These are phyloP conservation scores for Bombus turneri DNA, from an alignment of 1,140 invertebrate species.

Conservation along the genomic window DNA sequence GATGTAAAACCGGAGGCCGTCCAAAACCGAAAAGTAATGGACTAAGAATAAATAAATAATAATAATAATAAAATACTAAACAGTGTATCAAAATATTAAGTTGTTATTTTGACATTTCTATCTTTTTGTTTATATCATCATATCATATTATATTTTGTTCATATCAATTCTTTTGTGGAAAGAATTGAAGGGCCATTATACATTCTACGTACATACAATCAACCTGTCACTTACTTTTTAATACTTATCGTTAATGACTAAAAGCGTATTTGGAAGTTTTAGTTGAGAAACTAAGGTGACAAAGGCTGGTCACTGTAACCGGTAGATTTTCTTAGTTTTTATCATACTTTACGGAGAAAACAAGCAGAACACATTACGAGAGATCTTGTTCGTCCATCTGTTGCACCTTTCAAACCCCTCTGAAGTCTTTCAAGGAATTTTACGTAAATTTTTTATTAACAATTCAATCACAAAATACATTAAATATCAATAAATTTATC, in stretches of 20 bases:
- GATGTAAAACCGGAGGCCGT: no score
- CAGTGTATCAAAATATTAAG: no score
- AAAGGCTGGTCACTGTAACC: background rate
- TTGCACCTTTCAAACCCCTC: constrained; percentile 36
- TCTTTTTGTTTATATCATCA: no score
- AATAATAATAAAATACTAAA: no score
- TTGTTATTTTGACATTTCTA: no score
- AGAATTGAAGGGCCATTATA: no score
- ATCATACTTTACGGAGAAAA: constrained; percentile 35
- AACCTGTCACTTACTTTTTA: background rate
- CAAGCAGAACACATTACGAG: constrained; percentile 51
- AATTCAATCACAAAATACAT: constrained; percentile 41
- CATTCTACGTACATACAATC: no score
- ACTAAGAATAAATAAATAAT: no score
- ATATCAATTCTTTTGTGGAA: no score
- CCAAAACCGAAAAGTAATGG: no score
- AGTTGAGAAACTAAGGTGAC: background rate
- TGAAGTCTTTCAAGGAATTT: constrained; percentile 49
- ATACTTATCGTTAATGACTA: background rate
- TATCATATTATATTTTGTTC: no score
- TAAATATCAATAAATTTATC: background rate
- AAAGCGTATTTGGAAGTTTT: background rate
- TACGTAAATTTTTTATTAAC: constrained; percentile 38
- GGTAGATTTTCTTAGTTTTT: constrained; percentile 42
- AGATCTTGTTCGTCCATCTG: constrained; percentile 61